Conservation (phyloP, 1,140 invertebrate genomes). For the Sinella curviseta region DNA sequence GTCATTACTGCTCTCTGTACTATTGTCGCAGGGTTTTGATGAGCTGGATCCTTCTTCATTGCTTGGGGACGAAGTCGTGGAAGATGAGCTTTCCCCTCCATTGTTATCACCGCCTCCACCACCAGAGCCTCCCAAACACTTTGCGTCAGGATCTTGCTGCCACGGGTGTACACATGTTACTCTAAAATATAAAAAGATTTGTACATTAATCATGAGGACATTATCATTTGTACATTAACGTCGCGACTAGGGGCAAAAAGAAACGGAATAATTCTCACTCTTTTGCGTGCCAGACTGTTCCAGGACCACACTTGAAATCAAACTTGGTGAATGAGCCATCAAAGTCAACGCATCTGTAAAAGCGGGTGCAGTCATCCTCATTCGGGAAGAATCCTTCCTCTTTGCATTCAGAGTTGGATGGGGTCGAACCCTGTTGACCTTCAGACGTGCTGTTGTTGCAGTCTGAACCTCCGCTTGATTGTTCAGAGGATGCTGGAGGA, state of each 20-base stretch:
- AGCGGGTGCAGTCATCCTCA: constrained; percentile 61
- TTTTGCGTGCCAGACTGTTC: constrained; percentile 61
- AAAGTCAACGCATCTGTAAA: constrained; percentile 62
- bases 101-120: background rate
- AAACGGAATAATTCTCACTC: background rate
- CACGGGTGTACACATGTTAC: constrained; percentile 19
- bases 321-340: constrained; percentile 63
- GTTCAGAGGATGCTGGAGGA: constrained; percentile 9
- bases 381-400: constrained; percentile 68
- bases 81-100: constrained; percentile 10
- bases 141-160: constrained; percentile 11
- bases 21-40: background rate
- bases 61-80: background rate
- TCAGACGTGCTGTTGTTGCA: background rate
- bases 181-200: background rate
- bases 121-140: background rate
- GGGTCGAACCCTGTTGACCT: background rate
- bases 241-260: too few species aligned
- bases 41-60: constrained; percentile 4
- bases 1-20: background rate
- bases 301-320: constrained; percentile 53
- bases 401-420: constrained; percentile 54
- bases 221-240: background rate
- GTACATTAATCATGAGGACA: too few species aligned
- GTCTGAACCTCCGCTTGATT: background rate